Evolutionary conservation across 2,113 vertebrate species (phyloP).

Genomic region (Sorex fumeus): DNA sequence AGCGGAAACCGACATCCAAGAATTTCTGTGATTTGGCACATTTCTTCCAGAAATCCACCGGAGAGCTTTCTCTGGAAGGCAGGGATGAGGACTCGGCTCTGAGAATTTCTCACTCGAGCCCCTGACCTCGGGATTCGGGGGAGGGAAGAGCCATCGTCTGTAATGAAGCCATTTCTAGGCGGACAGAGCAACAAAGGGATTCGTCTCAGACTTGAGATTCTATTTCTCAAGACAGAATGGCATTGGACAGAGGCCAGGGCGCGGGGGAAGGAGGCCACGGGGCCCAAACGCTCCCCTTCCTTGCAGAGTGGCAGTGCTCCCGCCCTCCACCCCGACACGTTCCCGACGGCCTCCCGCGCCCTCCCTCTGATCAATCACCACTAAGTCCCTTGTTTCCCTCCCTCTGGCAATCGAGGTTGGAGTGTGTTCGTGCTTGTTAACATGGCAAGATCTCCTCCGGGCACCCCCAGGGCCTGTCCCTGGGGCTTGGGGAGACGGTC

Average conservation of each 20-base stretch:
- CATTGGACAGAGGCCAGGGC: not conserved
- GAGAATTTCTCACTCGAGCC: not conserved
- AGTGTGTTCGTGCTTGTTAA: not conserved
- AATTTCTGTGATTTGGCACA: not conserved
- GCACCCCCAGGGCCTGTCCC: not conserved
- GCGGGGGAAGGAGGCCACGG: not conserved
- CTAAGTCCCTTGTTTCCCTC: not conserved
- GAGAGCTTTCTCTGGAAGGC: not conserved
- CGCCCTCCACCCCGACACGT: too few relatives aligned
- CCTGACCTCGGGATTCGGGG: not conserved
- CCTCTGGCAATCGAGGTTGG: not conserved
- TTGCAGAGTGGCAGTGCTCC: not conserved
- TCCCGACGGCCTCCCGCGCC: not conserved
- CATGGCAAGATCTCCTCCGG: not conserved
- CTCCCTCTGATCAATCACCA: not conserved
- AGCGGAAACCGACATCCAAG: not conserved
- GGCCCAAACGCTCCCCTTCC: not conserved
- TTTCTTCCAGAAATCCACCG: not conserved
- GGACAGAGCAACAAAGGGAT: not conserved
- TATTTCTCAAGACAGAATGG: not conserved
- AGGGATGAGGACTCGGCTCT: not conserved
- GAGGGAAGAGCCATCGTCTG: not conserved
- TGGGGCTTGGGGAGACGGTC: conserved; percentile 60
- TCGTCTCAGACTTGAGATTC: conserved; percentile 18
- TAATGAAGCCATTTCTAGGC: not conserved